A percentile compares a stretch with the other conserved stretches of the same genome.
Conservation (phyloP, 2,113 vertebrate species). For the Leucopternis melanops region DNA sequence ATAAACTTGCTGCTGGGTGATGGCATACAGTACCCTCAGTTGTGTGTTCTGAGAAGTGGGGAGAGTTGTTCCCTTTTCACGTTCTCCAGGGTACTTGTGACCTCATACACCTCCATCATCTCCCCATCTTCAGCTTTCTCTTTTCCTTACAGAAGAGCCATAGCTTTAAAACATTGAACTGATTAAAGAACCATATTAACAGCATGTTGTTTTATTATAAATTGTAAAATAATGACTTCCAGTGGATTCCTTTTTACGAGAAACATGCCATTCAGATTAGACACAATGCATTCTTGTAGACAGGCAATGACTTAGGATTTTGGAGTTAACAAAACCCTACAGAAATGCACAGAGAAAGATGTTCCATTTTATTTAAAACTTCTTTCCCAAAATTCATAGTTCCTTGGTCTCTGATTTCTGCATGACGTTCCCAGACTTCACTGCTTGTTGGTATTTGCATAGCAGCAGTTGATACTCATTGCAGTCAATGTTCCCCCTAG, state of each 20-base stretch:
- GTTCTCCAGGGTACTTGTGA: background rate
- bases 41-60: background rate
- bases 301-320: background rate
- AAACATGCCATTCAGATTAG: rapidly evolving
- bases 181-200: background rate
- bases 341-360: background rate
- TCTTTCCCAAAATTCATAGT: background rate
- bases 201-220: background rate
- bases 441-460: background rate
- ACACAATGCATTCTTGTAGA: background rate
- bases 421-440: background rate
- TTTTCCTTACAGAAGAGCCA: background rate
- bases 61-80: background rate
- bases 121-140: background rate
- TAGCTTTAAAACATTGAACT: background rate
- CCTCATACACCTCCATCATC: background rate
- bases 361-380: background rate
- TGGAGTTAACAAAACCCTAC: background rate
- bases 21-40: background rate
- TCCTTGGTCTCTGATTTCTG: background rate
- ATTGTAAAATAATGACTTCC: background rate
- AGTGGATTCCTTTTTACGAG: background rate
- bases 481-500: background rate
- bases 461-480: background rate
- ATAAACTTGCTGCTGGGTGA: background rate